Base-by-base conservation (phyloP, 2,113 vertebrate genomes). In the Pan paniscus region DNA sequence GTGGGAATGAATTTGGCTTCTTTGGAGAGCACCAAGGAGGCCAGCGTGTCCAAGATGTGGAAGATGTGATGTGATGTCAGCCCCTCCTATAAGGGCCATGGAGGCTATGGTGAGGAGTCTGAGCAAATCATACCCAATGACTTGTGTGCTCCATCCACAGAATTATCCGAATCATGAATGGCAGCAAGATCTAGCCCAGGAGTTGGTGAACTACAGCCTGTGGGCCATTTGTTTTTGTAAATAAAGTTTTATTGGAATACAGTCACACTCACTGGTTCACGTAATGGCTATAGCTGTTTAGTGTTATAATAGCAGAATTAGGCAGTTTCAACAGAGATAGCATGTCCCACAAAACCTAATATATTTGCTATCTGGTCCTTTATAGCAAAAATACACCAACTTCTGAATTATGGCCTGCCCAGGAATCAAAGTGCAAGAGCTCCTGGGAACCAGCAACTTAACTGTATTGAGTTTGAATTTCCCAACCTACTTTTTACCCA, bases 241-340 rank as follows among this genome's bases (percentile, higher is more conserved):
- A 92, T 82, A 79, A 95, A 85, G 30, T 84, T 94, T 96, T 93
- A 96, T 55, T 84, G 46, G 81, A 72, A 75, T 25, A 61, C 7
- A 3, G 30, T 50, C 27, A 57, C 14, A 43, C 11, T 84, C 40
- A 32, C 59, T 43, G 85, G 46, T 76, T 87, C 81, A 50, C 5
- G 4, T 6, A 40, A 52, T 2, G 1, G 23, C 40, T n/a, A 27
- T 8, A 32, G 35, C 38, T 89, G 52, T 22, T 68, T 82, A 4
- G 20, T 5, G 3, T 5, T 35, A 6, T 9, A 32, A 5, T 0
- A 70, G 52, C 32, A 43, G 52, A 80, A 38, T 0, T n/a, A n/a
- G 93, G 10, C 22, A 55, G 22, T 17, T 78, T 8, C 13, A 57
- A 73, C 27, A 46, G 17, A 52, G 27, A 73, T 38, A 1, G 2